Percentiles rank a stretch among this genome's conserved stretches.
phyloP scores from a whole-genome alignment of 1,140 invertebrate genomes.

The Homarus americanus region DNA sequence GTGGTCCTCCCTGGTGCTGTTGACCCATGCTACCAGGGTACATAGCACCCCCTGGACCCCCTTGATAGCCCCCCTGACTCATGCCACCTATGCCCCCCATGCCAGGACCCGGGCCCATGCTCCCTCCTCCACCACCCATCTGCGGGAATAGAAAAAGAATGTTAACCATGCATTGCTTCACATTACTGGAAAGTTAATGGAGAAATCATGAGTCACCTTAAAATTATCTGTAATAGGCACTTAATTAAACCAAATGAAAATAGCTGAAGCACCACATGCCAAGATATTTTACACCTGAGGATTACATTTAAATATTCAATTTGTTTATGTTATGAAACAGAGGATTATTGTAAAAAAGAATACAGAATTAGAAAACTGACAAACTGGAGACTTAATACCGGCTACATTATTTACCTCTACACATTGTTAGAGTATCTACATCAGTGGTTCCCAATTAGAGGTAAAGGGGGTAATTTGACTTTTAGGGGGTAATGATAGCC shows the following conservation, averaged over 20 bases:
- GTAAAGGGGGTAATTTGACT: too few relatives aligned
- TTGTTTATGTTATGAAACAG: too few relatives aligned
- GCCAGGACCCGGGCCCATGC: conserved; percentile 73
- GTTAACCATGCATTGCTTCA: conserved; percentile 28
- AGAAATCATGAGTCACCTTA: background rate
- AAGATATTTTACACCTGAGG: background rate
- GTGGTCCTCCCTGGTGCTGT: conserved; percentile 52
- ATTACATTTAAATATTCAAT: background rate
- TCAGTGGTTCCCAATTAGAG: too few relatives aligned
- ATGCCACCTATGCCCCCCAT: conserved; percentile 79
- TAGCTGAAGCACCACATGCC: background rate
- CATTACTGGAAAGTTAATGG: background rate
- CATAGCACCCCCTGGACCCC: conserved; percentile 77
- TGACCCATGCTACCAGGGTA: conserved; percentile 64
- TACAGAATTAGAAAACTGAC: too few relatives aligned
- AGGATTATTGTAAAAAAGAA: too few relatives aligned
- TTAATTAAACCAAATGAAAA: background rate
- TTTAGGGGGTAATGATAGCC: too few relatives aligned
- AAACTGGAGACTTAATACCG: too few relatives aligned
- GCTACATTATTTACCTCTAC: too few relatives aligned
- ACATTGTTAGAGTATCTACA: too few relatives aligned
- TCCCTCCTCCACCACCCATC: conserved; percentile 68
- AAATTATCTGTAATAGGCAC: background rate
- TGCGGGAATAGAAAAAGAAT: conserved; percentile 60
- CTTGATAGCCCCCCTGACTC: conserved; percentile 78